Conservation (phyloP, 2,888 invertebrate genomes). For the Hemaris fuciformis region DNA sequence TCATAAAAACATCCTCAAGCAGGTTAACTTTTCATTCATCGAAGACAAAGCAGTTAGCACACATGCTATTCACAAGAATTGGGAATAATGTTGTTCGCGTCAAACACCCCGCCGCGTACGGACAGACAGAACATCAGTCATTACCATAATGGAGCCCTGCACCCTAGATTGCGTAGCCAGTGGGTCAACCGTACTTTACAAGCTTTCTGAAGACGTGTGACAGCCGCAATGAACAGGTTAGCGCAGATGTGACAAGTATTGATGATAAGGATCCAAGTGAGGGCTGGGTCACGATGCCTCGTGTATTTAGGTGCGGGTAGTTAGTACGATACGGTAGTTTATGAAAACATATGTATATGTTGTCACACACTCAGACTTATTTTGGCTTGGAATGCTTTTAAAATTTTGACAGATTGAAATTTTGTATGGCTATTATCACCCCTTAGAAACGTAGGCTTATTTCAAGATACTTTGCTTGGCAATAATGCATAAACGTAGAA, state of each 20-base stretch:
- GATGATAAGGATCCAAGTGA: neutral
- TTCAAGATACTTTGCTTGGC: neutral
- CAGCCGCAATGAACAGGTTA: neutral
- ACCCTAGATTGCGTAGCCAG: constrained; percentile 16
- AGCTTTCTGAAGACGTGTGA: constrained; percentile 11
- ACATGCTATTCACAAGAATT: neutral
- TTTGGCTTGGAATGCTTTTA: too few relatives aligned
- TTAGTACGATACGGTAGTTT: neutral
- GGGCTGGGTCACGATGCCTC: neutral
- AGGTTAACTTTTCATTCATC: neutral
- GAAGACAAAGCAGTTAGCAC: neutral
- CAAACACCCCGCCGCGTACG: neutral
- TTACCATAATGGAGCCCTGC: constrained; percentile 25
- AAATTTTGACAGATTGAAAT: too few relatives aligned
- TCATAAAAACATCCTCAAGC: neutral
- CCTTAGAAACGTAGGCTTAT: too few relatives aligned
- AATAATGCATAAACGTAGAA: too few relatives aligned
- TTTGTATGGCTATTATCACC: too few relatives aligned
- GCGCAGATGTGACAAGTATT: constrained; percentile 2
- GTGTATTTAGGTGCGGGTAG: neutral
- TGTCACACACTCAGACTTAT: too few relatives aligned
- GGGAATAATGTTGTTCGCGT: neutral
- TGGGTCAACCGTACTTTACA: constrained; percentile 17
- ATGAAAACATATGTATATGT: too few relatives aligned
- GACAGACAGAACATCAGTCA: constrained; percentile 18